Base-by-base conservation (phyloP, 1,140 invertebrate genomes). In the Heliconius hewitsoni region DNA sequence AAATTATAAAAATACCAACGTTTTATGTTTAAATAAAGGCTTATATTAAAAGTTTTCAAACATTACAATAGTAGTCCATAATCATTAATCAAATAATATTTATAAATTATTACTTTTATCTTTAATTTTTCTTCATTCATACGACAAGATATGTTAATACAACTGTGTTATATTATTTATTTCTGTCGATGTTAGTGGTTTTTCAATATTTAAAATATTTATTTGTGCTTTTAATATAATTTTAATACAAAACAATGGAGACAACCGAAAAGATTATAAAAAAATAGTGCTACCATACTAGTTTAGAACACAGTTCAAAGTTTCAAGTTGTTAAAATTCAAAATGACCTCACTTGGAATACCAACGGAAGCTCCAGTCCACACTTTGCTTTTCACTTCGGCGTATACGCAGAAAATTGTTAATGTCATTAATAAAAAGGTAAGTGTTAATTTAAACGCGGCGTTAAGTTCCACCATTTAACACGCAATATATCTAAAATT, bases 351-450 rank as follows among this genome's bases (percentile, higher is more conserved):
- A 77, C 84, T 94, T 23, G 91, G 93, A 1, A 93, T 94, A 79
- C 92, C 92, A 1, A 94, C 93, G 5, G 93, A 94, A 81, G 93
- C 93, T 39, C 93, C 93, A 0, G 85, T 94, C 0, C 92, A 94
- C 71, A 94, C 93, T 8, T 91, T 94, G 34, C 78, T 93, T 16
- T 94, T 89, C 75, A 94, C 93, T 2, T 93, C 93, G 13, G 93
- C 93, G 16, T 94, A 93, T 70, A 86, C 88, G 11, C 88, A 90
- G 13, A 78, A 85, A 16, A 80, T 84, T 11, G 89, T 86, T 52
- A 77, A 77, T 5, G 60, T 66, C 0, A 30, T 66, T 66, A 66
- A 66, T 16, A 66, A 66, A 72, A 88, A 92, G 92, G 91, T 93
- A 86, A 75, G 86, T 81, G 79, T 34, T 60, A 46, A 72, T 57